These are phyloP conservation scores for Bellardia bayeri DNA, from an alignment of 2,888 invertebrate species.

Conservation along the genomic window DNA sequence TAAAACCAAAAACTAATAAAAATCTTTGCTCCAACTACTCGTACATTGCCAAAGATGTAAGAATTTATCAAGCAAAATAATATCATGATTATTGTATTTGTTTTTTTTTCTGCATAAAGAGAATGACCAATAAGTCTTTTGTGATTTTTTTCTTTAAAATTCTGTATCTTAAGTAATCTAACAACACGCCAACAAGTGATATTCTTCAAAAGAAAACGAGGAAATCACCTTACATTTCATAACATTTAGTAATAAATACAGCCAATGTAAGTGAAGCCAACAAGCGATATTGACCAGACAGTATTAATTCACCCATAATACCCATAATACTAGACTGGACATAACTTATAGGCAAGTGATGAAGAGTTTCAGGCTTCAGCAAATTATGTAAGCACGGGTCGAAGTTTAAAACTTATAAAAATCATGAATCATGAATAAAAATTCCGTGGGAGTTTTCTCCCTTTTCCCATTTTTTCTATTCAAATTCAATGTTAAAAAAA, in stretches of 20 bases:
- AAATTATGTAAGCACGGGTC: too few species aligned
- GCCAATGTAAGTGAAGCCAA: too few species aligned
- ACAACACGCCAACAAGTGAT: constrained; percentile 36
- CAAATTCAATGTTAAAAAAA: too few species aligned
- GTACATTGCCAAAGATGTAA: constrained; percentile 47
- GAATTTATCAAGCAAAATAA: constrained; percentile 33
- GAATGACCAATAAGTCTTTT: constrained; percentile 24
- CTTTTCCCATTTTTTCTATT: too few species aligned
- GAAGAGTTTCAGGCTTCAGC: too few species aligned
- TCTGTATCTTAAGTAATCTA: neutral
- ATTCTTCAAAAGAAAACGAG: neutral
- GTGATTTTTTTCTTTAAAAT: neutral
- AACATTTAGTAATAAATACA: neutral
- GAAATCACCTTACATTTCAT: neutral
- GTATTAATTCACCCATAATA: too few species aligned
- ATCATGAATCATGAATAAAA: too few species aligned
- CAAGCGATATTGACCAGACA: neutral
- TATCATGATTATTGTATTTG: constrained; percentile 5
- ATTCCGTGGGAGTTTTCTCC: too few species aligned
- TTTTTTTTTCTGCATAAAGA: neutral
- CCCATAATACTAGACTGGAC: too few species aligned
- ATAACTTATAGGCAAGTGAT: too few species aligned
- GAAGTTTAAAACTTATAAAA: too few species aligned
- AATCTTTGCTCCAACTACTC: constrained; percentile 14
- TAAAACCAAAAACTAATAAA: constrained; percentile 16